Percentiles rank a stretch among this genome's conserved stretches.
Evolutionary conservation across 2,888 invertebrate species (phyloP).

Genomic region (Polymixis flavicincta): DNA sequence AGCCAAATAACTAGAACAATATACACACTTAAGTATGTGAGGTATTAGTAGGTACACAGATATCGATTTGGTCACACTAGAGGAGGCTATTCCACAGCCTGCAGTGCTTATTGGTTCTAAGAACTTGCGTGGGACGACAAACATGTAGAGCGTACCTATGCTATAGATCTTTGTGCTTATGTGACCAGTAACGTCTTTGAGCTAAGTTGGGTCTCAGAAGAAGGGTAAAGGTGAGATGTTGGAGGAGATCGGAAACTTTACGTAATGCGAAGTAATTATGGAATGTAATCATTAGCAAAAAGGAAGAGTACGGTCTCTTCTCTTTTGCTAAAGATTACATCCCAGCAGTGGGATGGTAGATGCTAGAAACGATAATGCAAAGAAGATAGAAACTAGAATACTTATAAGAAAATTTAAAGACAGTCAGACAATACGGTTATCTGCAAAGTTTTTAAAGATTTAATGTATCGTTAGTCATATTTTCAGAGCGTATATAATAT

Average conservation of each 20-base stretch:
- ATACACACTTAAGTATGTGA: background rate
- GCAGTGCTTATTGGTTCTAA: constrained; percentile 28
- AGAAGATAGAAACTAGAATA: background rate
- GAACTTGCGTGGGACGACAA: constrained; percentile 45
- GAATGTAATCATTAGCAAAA: background rate
- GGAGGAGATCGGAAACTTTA: background rate
- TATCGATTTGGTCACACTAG: constrained; percentile 44
- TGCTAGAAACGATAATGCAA: background rate
- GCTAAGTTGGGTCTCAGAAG: background rate
- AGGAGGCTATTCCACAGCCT: constrained; percentile 11
- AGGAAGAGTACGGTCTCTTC: rapidly evolving
- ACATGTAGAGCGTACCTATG: constrained; percentile 6
- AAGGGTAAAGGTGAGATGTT: background rate
- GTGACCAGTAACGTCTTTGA: constrained; percentile 5
- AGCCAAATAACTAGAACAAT: constrained; percentile 5
- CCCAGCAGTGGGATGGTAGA: background rate
- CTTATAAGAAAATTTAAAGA: background rate
- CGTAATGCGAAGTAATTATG: background rate
- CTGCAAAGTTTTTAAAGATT: too few species aligned
- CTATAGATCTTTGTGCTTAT: constrained; percentile 11
- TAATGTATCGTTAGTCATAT: too few species aligned
- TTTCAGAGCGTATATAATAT: background rate
- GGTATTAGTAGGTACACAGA: constrained; percentile 25
- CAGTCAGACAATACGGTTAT: background rate
- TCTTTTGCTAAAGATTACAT: too few species aligned